Conservation (phyloP, 2,888 invertebrate genomes). For the Rugalucina vietnamica region DNA sequence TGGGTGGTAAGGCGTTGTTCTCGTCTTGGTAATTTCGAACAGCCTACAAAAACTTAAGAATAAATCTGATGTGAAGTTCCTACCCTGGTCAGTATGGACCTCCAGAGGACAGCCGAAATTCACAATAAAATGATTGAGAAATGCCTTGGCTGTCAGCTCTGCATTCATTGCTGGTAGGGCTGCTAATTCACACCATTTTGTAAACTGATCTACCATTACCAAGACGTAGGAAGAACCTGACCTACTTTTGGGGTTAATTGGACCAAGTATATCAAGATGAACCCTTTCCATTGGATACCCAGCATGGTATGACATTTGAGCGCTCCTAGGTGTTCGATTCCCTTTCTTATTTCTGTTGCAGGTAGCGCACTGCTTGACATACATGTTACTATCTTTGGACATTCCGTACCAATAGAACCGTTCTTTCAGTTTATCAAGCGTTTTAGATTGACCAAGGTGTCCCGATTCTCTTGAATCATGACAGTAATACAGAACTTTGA, state of each 20-base stretch:
- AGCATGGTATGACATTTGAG: conserved; percentile 90
- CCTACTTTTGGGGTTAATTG: conserved; percentile 8
- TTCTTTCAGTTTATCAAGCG: not conserved
- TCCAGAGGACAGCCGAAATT: too few relatives aligned
- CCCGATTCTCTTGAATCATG: not conserved
- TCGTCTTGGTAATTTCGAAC: too few relatives aligned
- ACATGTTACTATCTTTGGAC: conserved; percentile 15
- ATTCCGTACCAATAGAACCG: conserved; percentile 34
- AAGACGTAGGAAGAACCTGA: conserved; percentile 17
- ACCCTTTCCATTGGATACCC: conserved; percentile 82
- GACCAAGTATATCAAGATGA: conserved; percentile 42
- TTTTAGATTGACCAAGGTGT: conserved; percentile 28
- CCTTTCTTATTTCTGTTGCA: conserved; percentile 32
- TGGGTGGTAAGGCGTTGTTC: too few relatives aligned
- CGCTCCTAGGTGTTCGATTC: not conserved
- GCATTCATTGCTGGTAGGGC: conserved; percentile 9
- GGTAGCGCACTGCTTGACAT: conserved; percentile 5
- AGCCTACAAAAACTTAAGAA: too few relatives aligned
- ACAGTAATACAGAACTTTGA: not conserved
- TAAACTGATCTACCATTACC: conserved; percentile 35
- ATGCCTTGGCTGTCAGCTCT: too few relatives aligned
- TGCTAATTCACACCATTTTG: conserved; percentile 35
- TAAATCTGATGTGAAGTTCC: too few relatives aligned
- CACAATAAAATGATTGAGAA: too few relatives aligned
- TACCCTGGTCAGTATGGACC: too few relatives aligned